Evolutionary conservation across 2,888 invertebrate genomes (phyloP), one percentile per base, ranked within the genome.

Genomic region (Hemistola chrysoprasaria): DNA sequence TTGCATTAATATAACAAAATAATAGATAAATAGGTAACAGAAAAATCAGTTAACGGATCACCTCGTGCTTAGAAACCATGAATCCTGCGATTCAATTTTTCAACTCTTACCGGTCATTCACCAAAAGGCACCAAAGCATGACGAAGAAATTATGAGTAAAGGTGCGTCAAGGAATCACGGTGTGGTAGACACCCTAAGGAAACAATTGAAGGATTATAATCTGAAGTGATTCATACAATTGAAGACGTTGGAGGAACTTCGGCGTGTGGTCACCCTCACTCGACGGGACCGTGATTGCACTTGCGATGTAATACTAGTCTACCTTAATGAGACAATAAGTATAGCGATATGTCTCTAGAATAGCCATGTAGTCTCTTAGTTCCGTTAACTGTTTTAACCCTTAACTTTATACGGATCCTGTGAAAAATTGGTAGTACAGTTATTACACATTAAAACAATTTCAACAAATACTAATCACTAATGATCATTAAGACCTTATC

Each of bases 31-130:
- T 16, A 16, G 16, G 16, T 16, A n/a, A n/a, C n/a, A 67, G 66
- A 69, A 73, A 43, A 78, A 78, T 78, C 78, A 69, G 70, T 70
- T 67, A 62, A 57, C 59, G 62, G 65, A 65, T 69, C 54, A 58
- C 59, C 56, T 55, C 65, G 71, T 83, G 84, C 47, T 74, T 65
- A 85, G 65, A 50, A 56, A 83, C 80, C 88, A 76, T 88, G 79
- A 79, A 71, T 88, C 88, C 88, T 86, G 84, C 73, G 78, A 83
- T 81, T 83, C 83, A 76, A 71, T 75, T 79, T 82, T 80, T 78
- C 41, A 56, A 78, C 78, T 83, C 76, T 73, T 75, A 62, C 73
- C 80, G 83, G 81, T 75, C 87, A 86, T 87, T 87, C 86, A 88
- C 81, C 75, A 85, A 82, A 71, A 70, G 50, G 66, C 80, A 79